Percentiles rank a stretch among this genome's conserved stretches.
phyloP scores from a whole-genome alignment of 2,888 invertebrate genomes.

The Acleris laterana region DNA sequence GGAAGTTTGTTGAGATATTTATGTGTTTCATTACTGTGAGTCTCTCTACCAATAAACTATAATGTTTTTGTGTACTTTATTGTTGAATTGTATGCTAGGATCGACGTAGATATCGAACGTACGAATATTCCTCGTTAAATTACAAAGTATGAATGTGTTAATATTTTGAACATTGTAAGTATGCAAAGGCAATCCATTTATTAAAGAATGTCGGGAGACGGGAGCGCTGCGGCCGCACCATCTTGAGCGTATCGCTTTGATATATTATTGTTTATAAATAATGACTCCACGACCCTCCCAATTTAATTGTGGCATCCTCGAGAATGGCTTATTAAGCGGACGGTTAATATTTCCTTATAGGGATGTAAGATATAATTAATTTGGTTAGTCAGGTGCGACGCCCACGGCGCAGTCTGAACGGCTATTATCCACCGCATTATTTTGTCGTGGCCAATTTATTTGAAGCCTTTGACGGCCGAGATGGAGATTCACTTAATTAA shows the following conservation, averaged over 20 bases:
- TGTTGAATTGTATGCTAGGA: too few species aligned
- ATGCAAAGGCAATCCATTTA: slow-evolving; percentile 43
- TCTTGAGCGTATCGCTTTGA: slow-evolving; percentile 83
- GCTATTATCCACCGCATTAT: slow-evolving; percentile 79
- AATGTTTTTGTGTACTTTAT: too few species aligned
- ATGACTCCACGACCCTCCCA: slow-evolving; percentile 78
- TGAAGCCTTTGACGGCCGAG: slow-evolving; percentile 76
- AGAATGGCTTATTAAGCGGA: slow-evolving; percentile 82
- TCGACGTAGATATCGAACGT: too few species aligned
- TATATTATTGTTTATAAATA: slow-evolving; percentile 85
- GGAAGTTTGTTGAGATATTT: slow-evolving; percentile 7
- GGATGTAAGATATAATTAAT: slow-evolving; percentile 82
- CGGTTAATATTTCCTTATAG: slow-evolving; percentile 83
- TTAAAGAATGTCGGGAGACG: slow-evolving; percentile 46
- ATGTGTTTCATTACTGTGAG: background rate
- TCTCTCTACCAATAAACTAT: background rate
- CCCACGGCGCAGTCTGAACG: slow-evolving; percentile 67
- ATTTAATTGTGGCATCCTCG: slow-evolving; percentile 82
- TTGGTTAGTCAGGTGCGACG: slow-evolving; percentile 81
- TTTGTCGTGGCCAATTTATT: slow-evolving; percentile 79
- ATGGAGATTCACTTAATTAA: slow-evolving; percentile 75
- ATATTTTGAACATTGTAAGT: slow-evolving; percentile 37
- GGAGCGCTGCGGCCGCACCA: slow-evolving; percentile 74
- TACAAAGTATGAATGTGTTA: background rate
- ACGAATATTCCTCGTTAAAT: too few species aligned